phyloP scores from a whole-genome alignment of 2,797 vertebrate genomes.

The Peromyscus attwateri region DNA sequence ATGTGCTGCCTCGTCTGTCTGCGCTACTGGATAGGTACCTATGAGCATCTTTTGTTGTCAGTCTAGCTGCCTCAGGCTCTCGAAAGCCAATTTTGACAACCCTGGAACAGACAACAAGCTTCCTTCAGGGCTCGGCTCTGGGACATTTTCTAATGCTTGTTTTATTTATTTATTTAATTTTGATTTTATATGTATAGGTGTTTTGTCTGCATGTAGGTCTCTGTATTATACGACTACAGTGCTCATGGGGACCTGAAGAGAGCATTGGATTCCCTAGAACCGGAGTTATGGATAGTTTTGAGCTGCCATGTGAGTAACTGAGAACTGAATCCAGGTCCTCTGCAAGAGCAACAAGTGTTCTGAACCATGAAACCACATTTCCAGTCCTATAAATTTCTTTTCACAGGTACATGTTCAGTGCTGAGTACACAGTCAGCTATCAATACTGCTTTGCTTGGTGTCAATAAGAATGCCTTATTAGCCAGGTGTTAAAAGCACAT shows the following conservation, averaged over 20 bases:
- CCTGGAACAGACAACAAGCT: not conserved
- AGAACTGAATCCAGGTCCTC: not conserved
- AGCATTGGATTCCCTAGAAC: not conserved
- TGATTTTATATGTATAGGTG: not conserved
- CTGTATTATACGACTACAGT: not conserved
- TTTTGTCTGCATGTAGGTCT: not conserved
- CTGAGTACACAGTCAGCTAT: not conserved
- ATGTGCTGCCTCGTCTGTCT: fast-evolving
- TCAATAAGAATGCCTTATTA: not conserved
- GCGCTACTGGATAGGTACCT: not conserved
- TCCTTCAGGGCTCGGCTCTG: not conserved
- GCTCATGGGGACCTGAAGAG: no score
- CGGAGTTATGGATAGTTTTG: not conserved
- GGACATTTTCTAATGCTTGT: not conserved
- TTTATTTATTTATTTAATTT: not conserved
- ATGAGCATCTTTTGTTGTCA: not conserved
- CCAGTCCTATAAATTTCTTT: not conserved
- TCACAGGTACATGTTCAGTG: not conserved
- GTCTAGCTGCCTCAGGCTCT: not conserved
- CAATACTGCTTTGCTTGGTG: not conserved
- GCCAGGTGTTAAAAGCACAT: not conserved
- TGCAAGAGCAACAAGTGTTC: not conserved
- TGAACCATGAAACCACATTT: not conserved
- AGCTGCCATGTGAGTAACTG: not conserved
- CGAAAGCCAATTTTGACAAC: not conserved